Base-by-base conservation (phyloP, 2,888 invertebrate species). In the Trisateles emortualis region DNA sequence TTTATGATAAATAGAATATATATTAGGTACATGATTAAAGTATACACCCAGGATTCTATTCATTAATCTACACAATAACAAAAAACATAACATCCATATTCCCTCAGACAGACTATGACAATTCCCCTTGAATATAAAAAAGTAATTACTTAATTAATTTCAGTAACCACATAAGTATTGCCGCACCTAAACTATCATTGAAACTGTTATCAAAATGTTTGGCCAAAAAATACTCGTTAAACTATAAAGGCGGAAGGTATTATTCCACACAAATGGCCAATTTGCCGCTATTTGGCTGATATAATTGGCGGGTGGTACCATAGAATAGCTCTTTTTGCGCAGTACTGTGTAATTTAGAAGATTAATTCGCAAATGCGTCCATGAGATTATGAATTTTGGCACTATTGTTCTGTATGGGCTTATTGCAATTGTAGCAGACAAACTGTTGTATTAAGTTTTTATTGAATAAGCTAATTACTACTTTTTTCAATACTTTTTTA, bases 381-480 rank as follows among this genome's bases (percentile, higher is more conserved):
- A 81, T 76, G 82, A 81, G 84, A 86, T 88, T 85, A 86, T 85
- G 82, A 83, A 81, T 83, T 86, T 86, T 86, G 86, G 86, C 84
- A 80, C 78, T 74, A 44, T 56, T 57, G 46, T 67, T 59, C 53
- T 52, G 53, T 32, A 32, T 5, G 41, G 46, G 9, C 17, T 8
- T 19, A 22, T 11, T 19, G 3, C 4, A 11, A 19, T 17, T 10
- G 6, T 38, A 19, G 9, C 3, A 38, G 19, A 32, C 32, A 32
- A 32, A 1, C 0, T n/a, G 0, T 13, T 32, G 19, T 9, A 19
- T 9, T 5, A 11, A 26, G 26, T 22, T 3, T 22, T 22, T 22
- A 22, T 2, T 22, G 5, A 22, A 22, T 22, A n/a, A n/a, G n/a
- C n/a, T n/a, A n/a, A n/a, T n/a, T n/a, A n/a, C n/a, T n/a, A n/a